These are phyloP conservation scores for Acropora tenuis DNA, from an alignment of 64 coral and sea anemone species.

Conservation along the genomic window DNA sequence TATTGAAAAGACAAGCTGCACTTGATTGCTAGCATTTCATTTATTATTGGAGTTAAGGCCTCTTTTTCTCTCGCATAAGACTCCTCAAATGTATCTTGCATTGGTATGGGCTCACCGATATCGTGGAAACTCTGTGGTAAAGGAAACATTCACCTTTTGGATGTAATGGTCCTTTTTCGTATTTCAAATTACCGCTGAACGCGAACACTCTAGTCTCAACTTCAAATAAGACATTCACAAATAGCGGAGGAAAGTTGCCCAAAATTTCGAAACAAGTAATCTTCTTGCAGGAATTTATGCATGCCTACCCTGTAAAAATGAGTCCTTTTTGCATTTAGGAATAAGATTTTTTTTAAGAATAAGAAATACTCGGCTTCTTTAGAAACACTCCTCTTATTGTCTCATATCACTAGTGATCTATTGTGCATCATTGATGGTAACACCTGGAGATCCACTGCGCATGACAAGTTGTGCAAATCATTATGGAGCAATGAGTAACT, in stretches of 20 bases:
- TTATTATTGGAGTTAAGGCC: neutral
- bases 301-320: too few species aligned
- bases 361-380: neutral
- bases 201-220: too few species aligned
- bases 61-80: too few species aligned
- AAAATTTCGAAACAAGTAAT: too few species aligned
- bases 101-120: neutral
- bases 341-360: neutral
- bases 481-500: conserved; percentile 36
- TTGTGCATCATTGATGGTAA: neutral
- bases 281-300: too few species aligned
- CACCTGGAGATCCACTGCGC: conserved; percentile 4
- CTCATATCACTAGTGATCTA: neutral
- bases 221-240: too few species aligned
- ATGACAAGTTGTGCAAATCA: conserved; percentile 13
- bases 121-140: neutral
- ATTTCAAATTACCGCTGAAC: neutral
- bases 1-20: neutral
- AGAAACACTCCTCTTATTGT: neutral
- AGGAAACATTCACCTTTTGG: neutral
- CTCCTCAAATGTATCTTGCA: neutral
- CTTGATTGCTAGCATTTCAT: neutral
- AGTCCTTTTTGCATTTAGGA: too few species aligned
- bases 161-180: neutral
- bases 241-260: too few species aligned